These are phyloP conservation scores for Miltochrista miniata DNA, from an alignment of 2,888 invertebrate species.

Conservation along the genomic window DNA sequence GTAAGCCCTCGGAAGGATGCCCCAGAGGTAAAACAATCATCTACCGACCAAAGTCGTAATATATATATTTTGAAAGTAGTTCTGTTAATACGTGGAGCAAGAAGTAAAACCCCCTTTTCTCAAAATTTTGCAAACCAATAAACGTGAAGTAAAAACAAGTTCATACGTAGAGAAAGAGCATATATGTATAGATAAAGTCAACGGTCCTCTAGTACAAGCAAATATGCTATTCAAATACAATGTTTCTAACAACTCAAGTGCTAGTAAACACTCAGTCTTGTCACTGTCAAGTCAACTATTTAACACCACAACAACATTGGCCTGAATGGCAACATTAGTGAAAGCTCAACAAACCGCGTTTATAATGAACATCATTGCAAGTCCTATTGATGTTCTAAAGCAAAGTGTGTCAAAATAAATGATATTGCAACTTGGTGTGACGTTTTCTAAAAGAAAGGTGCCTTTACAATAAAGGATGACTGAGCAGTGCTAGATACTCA, in stretches of 20 bases:
- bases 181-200: too few species aligned
- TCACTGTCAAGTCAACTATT: constrained; percentile 15
- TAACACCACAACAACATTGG: constrained; percentile 14
- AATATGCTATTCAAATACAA: not conserved
- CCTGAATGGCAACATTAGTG: constrained; percentile 24
- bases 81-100: too few species aligned
- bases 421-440: not conserved
- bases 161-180: too few species aligned
- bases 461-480: not conserved
- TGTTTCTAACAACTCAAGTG: not conserved
- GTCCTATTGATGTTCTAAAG: not conserved
- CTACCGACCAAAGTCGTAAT: too few species aligned
- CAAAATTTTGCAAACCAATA: too few species aligned
- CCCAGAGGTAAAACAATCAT: too few species aligned
- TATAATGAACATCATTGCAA: constrained; percentile 2
- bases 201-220: too few species aligned
- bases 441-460: not conserved
- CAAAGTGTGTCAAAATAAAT: not conserved
- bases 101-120: too few species aligned
- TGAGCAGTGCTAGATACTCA: not conserved
- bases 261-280: not conserved
- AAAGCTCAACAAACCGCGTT: constrained; percentile 13
- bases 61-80: too few species aligned
- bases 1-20: too few species aligned
- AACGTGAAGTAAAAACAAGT: too few species aligned